Conservation (phyloP, 2,888 invertebrate genomes). For the Andrena marginata region DNA sequence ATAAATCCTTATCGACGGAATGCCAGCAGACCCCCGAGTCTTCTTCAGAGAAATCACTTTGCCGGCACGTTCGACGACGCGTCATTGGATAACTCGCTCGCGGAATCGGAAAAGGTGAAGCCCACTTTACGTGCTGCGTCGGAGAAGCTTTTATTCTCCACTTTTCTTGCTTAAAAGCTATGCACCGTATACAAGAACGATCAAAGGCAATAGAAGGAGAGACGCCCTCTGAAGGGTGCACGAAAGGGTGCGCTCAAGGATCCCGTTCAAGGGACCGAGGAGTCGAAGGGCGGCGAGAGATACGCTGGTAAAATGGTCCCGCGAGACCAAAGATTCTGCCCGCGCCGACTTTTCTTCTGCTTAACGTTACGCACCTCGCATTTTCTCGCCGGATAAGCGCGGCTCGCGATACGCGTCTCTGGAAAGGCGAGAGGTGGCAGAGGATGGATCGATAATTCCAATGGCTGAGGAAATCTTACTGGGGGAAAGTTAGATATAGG, state of each 20-base stretch:
- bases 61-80: conserved; percentile 26
- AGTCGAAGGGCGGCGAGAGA: conserved; percentile 42
- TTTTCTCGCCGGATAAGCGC: conserved; percentile 28
- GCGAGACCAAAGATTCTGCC: conserved; percentile 57
- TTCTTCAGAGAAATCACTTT: not conserved
- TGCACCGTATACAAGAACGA: conserved; percentile 47
- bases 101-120: conserved; percentile 31
- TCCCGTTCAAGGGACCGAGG: conserved; percentile 18
- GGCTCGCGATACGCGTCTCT: conserved; percentile 19
- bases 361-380: conserved; percentile 60
- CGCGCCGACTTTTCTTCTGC: conserved; percentile 67
- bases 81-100: conserved; percentile 32
- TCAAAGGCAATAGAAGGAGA: conserved; percentile 48
- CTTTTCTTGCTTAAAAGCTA: conserved; percentile 45
- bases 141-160: conserved; percentile 43
- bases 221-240: conserved; percentile 5
- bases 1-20: not conserved
- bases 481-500: not conserved
- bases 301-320: conserved; percentile 66
- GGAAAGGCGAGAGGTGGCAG: not conserved
- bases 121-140: conserved; percentile 35
- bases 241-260: conserved; percentile 34
- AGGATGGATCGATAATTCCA: conserved; percentile 31
- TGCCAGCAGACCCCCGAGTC: not conserved
- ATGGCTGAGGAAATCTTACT: conserved; percentile 12